Evolutionary conservation across 92 coral and sea anemone species (phyloP), one percentile per base, ranked within the genome.

Genomic region (Isaurus tuberculatus): DNA sequence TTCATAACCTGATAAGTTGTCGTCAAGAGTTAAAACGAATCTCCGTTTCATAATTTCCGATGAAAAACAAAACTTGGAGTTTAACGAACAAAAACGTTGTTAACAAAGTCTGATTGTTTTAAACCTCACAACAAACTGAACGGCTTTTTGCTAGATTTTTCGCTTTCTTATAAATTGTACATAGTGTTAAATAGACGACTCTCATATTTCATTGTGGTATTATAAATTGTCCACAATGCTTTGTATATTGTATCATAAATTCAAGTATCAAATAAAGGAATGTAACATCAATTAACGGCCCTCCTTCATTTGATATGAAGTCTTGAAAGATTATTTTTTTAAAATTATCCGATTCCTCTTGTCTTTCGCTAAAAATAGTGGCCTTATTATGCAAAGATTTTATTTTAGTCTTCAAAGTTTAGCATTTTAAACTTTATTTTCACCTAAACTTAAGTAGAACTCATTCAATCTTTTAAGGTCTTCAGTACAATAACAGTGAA

Each of bases 1-100:
- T 51, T 85, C 88, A 91, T 91, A 88, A 88, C 88, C 86, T 83
- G 65, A 4, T 53, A 64, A 91, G 80, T 92, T 82, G 73, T 88
- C 44, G 61, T 67, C 87, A 72, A 83, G 55, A 60, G 65, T 61
- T 70, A 85, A 86, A 86, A 74, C 19, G 73, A 78, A 85, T 36
- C 72, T 80, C 72, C 70, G 43, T 69, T 37, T 58, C 26, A 14
- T n/a, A 22, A 5, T 44, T 77, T 46, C 36, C 27, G 23, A 6
- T 77, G 65, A 19, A 53, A 74, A 27, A 74, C 46, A 51, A 64
- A 44, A 49, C 16, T 51, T 57, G 69, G 68, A 36, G 3, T 37
- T 77, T 57, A 23, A 67, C 82, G 29, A 55, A 22, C 63, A 55
- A 9, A 60, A 19, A 49, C 20, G 33, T 58, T 34, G 42, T 67